Conservation (phyloP, 2,888 invertebrate species). For the Pandemis corylana region DNA sequence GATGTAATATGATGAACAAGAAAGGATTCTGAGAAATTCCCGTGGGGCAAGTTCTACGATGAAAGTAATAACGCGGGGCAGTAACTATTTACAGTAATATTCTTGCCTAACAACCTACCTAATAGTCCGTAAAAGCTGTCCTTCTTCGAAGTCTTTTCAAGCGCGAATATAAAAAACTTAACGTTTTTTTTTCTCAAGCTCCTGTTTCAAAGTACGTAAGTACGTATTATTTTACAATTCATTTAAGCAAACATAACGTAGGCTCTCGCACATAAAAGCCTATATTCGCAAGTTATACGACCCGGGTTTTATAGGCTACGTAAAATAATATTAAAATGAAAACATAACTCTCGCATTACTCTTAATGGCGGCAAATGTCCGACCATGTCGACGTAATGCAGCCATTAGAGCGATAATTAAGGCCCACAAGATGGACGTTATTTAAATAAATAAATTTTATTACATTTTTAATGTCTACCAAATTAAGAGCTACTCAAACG, state of each 20-base stretch:
- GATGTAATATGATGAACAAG: too few relatives aligned
- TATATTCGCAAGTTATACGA: constrained; percentile 30
- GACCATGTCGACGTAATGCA: constrained; percentile 29
- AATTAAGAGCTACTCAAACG: background rate
- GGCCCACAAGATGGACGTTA: background rate
- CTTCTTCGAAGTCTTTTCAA: too few relatives aligned
- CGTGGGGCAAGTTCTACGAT: too few relatives aligned
- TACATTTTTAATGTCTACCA: background rate
- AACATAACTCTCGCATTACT: constrained; percentile 42
- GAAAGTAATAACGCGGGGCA: too few relatives aligned
- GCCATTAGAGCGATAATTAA: constrained; percentile 36
- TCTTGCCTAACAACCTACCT: too few relatives aligned
- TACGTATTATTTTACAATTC: background rate
- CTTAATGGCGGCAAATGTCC: constrained; percentile 37
- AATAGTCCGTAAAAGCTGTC: too few relatives aligned
- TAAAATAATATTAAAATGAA: constrained; percentile 43
- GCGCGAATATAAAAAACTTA: too few relatives aligned
- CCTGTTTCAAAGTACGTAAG: background rate
- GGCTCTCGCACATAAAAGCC: background rate
- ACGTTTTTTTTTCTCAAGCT: background rate
- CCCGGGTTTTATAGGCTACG: constrained; percentile 33
- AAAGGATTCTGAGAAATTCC: too few relatives aligned
- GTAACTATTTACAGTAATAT: too few relatives aligned
- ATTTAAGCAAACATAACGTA: constrained; percentile 7
- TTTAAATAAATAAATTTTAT: background rate